Evolutionary conservation across 2,113 vertebrate species (phyloP).

Genomic region (Eclectus roratus): DNA sequence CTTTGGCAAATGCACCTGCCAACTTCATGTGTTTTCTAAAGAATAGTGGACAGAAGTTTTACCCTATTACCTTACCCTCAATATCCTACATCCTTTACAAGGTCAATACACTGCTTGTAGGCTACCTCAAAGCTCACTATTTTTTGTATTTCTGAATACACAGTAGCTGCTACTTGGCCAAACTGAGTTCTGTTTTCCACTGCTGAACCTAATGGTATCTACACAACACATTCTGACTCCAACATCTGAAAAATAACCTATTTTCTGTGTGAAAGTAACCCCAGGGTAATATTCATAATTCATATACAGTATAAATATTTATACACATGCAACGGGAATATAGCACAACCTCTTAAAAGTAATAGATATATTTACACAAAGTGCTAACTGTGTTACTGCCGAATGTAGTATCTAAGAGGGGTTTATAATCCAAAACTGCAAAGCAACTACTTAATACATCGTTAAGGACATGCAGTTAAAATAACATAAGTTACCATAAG

Average conservation of each 20-base stretch:
- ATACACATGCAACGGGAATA: constrained; percentile 2
- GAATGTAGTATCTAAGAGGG: not conserved
- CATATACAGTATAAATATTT: constrained; percentile 50
- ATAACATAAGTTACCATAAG: not conserved
- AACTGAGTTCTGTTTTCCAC: not conserved
- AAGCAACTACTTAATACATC: not conserved
- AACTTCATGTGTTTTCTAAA: not conserved
- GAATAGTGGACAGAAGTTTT: not conserved
- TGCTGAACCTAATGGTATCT: not conserved
- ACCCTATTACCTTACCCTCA: not conserved
- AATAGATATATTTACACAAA: constrained; percentile 11
- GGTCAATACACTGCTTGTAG: not conserved
- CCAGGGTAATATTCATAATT: constrained; percentile 34
- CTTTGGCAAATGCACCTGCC: not conserved
- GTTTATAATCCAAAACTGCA: not conserved
- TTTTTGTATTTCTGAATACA: not conserved
- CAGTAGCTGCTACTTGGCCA: not conserved
- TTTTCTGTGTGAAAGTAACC: constrained; percentile 51
- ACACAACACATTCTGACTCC: not conserved
- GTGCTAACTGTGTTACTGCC: not conserved
- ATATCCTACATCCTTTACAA: not conserved
- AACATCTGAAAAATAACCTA: constrained; percentile 33
- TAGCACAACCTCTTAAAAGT: not conserved
- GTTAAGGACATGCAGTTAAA: not conserved
- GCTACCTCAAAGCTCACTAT: not conserved